Base-by-base conservation (phyloP, 2,113 vertebrate species). In the Aspidoscelis tigris region DNA sequence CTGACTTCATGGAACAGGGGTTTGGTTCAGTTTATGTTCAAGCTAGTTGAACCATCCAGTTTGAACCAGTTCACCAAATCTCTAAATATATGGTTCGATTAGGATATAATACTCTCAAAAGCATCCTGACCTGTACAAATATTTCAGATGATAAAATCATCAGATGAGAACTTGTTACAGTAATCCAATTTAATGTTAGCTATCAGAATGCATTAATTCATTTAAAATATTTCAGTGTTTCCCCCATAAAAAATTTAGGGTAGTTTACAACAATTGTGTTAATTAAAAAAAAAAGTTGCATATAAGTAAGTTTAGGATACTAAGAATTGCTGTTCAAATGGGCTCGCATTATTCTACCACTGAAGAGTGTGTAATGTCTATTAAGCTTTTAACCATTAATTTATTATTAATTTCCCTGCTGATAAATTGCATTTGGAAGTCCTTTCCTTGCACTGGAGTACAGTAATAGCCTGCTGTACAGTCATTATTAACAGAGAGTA, bases 401-500 rank as follows among this genome's bases (percentile, higher is more conserved):
- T 68, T 24, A n/a, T 79, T 47, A 79, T 66, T 44, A n/a, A 7
- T n/a, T 80, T 68, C 41, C 58, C 78, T 80, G 58, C 1, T 21
- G 0, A 0, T 41, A 0, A 0, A n/a, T 6, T 41, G 61, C 20
- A 47, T 53, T 18, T 2, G 26, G 43, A 24, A 0, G 11, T 22
- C 9, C n/a, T 43, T 71, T 55, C 33, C 39, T 24, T 55, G 10
- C 53, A 50, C 3, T 43, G 53, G 20, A 10, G 22, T 82, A 61
- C 0, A 0, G 43, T 76, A 84, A 26, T 10, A 20, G 12, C 43
- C 0, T 6, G 1, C 77, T 26, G 20, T 1, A 0, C 4, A 12
- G 1, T 1, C 0, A 0, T 7, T 80, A 10, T 26, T 11, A 79
- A 39, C n/a, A 61, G 50, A 24, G 21, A 3, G 0, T 0, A 43